A percentile compares a stretch with the other conserved stretches of the same genome.
phyloP scores from a whole-genome alignment of 2,888 invertebrate genomes.

The Andrena flavipes region DNA sequence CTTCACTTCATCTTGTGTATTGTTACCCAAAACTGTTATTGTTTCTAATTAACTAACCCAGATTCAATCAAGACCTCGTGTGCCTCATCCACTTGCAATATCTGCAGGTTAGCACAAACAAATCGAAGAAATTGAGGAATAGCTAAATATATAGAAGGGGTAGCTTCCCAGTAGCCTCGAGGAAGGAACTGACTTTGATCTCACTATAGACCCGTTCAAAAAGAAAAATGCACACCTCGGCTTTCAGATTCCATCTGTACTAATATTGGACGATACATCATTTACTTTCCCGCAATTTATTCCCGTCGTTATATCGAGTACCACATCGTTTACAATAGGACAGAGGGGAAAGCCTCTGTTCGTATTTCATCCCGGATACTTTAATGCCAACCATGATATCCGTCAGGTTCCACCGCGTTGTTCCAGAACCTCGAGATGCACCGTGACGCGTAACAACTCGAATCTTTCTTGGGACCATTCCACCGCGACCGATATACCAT shows the following conservation, averaged over 20 bases:
- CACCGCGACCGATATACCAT: slow-evolving; percentile 52
- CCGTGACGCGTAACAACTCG: slow-evolving; percentile 51
- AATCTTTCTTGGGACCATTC: slow-evolving; percentile 60
- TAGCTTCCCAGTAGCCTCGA: background rate
- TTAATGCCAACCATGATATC: slow-evolving; percentile 54
- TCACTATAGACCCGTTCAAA: background rate
- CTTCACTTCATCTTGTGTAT: too few species aligned
- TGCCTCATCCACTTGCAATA: too few species aligned
- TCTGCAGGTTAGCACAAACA: too few species aligned
- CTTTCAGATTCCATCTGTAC: slow-evolving; percentile 11
- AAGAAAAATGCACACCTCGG: background rate
- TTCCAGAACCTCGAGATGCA: slow-evolving; percentile 32
- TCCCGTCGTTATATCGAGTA: slow-evolving; percentile 6
- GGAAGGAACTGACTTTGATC: background rate
- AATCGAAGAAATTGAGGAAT: background rate
- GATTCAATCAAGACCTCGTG: too few species aligned
- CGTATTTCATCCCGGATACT: slow-evolving; percentile 49
- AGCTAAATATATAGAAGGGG: too few species aligned
- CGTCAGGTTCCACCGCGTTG: slow-evolving; percentile 42
- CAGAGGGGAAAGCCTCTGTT: slow-evolving; percentile 16
- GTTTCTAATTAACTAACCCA: too few species aligned
- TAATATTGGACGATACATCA: slow-evolving; percentile 37
- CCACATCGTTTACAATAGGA: slow-evolving; percentile 8
- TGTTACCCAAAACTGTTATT: too few species aligned
- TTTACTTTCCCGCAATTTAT: slow-evolving; percentile 38